Percentiles rank a stretch among this genome's conserved stretches.
Conservation (phyloP, 2,888 invertebrate genomes). For the Volucella zonaria region DNA sequence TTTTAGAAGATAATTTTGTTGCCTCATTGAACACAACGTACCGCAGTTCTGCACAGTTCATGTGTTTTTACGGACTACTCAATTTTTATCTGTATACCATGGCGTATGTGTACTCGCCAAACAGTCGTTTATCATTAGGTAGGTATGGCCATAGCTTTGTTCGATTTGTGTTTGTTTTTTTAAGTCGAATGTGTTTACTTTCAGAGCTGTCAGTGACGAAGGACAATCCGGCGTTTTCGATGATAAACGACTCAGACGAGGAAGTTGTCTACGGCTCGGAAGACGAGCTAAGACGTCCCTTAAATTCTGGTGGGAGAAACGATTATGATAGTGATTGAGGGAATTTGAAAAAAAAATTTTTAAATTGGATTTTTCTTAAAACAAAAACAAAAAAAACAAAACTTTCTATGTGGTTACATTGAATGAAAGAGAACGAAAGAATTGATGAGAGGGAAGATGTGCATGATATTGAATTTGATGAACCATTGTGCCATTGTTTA, state of each 20-base stretch:
- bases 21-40: conserved; percentile 93
- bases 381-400: conserved; percentile 3
- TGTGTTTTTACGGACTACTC: conserved; percentile 95
- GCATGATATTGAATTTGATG: conserved; percentile 9
- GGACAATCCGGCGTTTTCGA: conserved; percentile 98
- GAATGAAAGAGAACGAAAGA: conserved; percentile 8
- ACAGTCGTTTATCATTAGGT: conserved; percentile 92
- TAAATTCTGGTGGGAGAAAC: conserved; percentile 87
- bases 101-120: conserved; percentile 97
- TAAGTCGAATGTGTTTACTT: background rate
- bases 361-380: conserved; percentile 29
- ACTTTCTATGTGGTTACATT: conserved; percentile 43
- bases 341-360: conserved; percentile 21
- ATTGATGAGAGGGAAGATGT: background rate
- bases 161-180: background rate
- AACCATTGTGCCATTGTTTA: conserved; percentile 42
- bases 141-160: conserved; percentile 78
- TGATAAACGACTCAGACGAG: conserved; percentile 99
- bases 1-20: conserved; percentile 96
- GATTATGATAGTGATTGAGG: conserved; percentile 88
- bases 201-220: conserved; percentile 95
- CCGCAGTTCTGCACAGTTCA: conserved; percentile 96
- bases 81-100: conserved; percentile 97
- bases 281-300: conserved; percentile 91
- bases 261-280: conserved; percentile 97